These are phyloP conservation scores for Papilio protenor DNA, from an alignment of 2,888 invertebrate genomes.

Conservation along the genomic window DNA sequence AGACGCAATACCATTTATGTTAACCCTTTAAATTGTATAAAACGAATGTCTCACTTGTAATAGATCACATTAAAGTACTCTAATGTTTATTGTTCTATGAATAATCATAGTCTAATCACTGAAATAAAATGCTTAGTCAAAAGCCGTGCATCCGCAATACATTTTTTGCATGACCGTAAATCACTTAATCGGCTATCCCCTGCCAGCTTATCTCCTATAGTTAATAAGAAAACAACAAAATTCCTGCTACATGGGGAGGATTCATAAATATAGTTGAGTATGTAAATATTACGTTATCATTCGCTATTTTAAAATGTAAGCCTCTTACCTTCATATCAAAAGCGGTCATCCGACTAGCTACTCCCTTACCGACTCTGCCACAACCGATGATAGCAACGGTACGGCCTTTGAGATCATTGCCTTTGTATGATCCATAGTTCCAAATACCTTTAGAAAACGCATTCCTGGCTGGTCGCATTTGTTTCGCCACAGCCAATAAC, in stretches of 20 bases:
- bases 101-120: not conserved
- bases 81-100: not conserved
- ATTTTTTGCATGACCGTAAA: too few species aligned
- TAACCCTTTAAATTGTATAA: not conserved
- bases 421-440: not conserved
- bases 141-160: too few species aligned
- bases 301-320: not conserved
- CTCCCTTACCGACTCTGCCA: not conserved
- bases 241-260: too few species aligned
- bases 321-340: constrained; percentile 14
- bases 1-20: not conserved
- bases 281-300: too few species aligned
- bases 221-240: too few species aligned
- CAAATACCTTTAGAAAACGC: too few species aligned
- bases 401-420: constrained; percentile 11
- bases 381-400: constrained; percentile 12
- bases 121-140: too few species aligned
- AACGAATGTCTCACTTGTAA: not conserved
- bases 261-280: too few species aligned
- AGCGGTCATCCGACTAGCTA: not conserved
- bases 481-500: constrained; percentile 4
- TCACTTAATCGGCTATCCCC: too few species aligned
- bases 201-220: too few species aligned
- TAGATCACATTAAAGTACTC: not conserved
- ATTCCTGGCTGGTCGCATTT: constrained; percentile 4